Base-by-base conservation (phyloP, 2,888 invertebrate species). In the Parnassius orleans region DNA sequence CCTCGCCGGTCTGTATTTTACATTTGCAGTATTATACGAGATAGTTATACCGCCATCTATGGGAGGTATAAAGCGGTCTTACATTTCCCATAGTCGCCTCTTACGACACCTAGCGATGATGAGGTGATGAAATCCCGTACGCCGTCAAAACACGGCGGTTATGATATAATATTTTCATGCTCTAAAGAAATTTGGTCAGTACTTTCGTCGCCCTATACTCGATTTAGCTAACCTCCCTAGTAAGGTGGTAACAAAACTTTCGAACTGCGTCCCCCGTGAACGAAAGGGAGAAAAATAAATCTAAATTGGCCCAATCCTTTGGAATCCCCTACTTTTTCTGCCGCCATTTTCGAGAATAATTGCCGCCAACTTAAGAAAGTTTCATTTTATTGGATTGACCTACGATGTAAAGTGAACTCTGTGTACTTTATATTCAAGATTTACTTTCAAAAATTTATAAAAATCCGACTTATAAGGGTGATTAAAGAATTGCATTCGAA, bases 271-370 rank as follows among this genome's bases (percentile, higher is more conserved):
- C 77, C 81, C 60, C 66, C 64, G 50, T 48, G 56, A 55, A 64
- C 60, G 66, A 71, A 75, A 79, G 90, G 88, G 89, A 83, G 87
- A 87, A 90, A 90, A 89, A 90, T 90, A 90, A 89, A 90, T 89
- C 87, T 86, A 87, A 90, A 89, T 90, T 87, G 89, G 86, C 78
- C 80, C 86, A 87, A 89, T 88, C 88, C 88, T 86, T 84, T 83
- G 80, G 83, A 85, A 86, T 83, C 87, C 88, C 87, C 85, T 80
- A 86, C 80, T 88, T 90, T 90, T 90, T 90, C 86, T 89, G 77
- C 78, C 83, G 81, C 85, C 87, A 84, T 87, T 86, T 84, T 83
- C 78, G 81, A 86, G 86, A 90, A 89, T 87, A 86, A 89, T 89
- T 87, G 84, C 84, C 76, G 70, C 80, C 73, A 79, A 84, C 79